phyloP scores from a whole-genome alignment of 2,888 invertebrate species.

The Danaus chrysippus region DNA sequence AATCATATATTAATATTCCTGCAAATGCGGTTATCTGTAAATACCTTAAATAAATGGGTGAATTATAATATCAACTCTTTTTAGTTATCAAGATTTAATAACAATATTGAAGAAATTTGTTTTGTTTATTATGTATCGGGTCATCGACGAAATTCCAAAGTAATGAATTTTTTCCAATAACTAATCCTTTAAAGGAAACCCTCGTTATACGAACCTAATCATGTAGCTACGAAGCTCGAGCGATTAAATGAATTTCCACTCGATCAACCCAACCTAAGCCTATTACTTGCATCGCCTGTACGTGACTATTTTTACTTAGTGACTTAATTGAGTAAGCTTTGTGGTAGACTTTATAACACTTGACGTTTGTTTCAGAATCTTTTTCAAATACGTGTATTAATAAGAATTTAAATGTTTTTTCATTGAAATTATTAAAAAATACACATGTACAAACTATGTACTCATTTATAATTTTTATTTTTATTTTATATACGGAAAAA shows the following conservation, averaged over 20 bases:
- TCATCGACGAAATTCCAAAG: background rate
- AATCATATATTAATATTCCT: too few relatives aligned
- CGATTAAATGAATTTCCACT: slow-evolving; percentile 31
- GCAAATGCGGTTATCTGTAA: too few relatives aligned
- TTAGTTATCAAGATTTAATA: too few relatives aligned
- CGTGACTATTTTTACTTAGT: slow-evolving; percentile 17
- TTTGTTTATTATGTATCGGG: background rate
- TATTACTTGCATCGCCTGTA: slow-evolving; percentile 21
- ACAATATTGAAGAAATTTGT: too few relatives aligned
- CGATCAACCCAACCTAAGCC: slow-evolving; percentile 23
- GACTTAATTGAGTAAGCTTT: slow-evolving; percentile 15
- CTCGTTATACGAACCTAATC: slow-evolving; percentile 25
- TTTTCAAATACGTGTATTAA: too few relatives aligned
- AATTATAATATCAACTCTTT: too few relatives aligned
- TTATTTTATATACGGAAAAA: too few relatives aligned
- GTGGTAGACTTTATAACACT: slow-evolving; percentile 8
- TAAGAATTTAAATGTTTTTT: background rate
- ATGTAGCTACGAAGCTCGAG: slow-evolving; percentile 18
- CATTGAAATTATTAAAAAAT: too few relatives aligned
- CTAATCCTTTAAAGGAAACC: slow-evolving; percentile 11
- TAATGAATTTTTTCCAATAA: slow-evolving; percentile 3
- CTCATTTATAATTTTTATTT: too few relatives aligned
- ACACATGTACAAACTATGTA: too few relatives aligned
- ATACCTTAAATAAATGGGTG: too few relatives aligned
- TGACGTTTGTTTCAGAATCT: background rate